Conservation (phyloP, 1,140 invertebrate genomes). For the Aethina tumida region DNA sequence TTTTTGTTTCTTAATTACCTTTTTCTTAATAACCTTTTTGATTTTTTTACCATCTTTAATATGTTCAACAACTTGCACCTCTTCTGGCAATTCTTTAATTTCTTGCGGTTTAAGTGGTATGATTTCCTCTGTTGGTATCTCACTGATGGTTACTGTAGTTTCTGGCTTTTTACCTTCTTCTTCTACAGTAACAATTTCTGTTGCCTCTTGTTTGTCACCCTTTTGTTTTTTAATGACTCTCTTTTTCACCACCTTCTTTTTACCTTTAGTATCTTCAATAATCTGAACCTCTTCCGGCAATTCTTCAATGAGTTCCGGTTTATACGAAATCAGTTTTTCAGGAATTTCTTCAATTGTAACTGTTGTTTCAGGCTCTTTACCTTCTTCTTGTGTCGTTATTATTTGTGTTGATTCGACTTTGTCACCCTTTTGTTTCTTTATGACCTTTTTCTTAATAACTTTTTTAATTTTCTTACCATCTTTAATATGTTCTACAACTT, state of each 20-base stretch:
- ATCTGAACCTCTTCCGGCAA: slow-evolving; percentile 29
- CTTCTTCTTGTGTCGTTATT: slow-evolving; percentile 38
- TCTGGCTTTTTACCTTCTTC: slow-evolving; percentile 36
- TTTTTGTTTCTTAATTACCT: slow-evolving; percentile 27
- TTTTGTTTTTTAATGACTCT: slow-evolving; percentile 28
- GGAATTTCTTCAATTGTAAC: slow-evolving; percentile 23
- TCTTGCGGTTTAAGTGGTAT: slow-evolving; percentile 15
- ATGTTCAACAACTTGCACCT: slow-evolving; percentile 27
- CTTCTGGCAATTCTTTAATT: slow-evolving; percentile 27
- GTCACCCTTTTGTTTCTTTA: slow-evolving; percentile 35
- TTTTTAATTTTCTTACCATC: slow-evolving; percentile 25
- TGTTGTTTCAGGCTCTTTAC: slow-evolving; percentile 26
- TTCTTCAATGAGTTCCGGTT: slow-evolving; percentile 30
- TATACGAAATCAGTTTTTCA: slow-evolving; percentile 8
- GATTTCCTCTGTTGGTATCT: slow-evolving; percentile 26
- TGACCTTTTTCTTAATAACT: slow-evolving; percentile 26
- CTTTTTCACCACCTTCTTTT: slow-evolving; percentile 36
- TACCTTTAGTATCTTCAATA: slow-evolving; percentile 26
- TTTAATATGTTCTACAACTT: slow-evolving; percentile 8
- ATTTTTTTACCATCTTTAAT: slow-evolving; percentile 30
- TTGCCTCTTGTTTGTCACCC: slow-evolving; percentile 34
- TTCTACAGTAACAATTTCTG: slow-evolving; percentile 38
- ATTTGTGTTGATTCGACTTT: slow-evolving; percentile 37
- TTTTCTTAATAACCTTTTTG: slow-evolving; percentile 33
- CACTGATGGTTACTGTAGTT: slow-evolving; percentile 29